Percentiles rank a stretch among this genome's conserved stretches.
phyloP scores from a whole-genome alignment of 2,113 vertebrate species.

The Myiozetetes cayanensis region DNA sequence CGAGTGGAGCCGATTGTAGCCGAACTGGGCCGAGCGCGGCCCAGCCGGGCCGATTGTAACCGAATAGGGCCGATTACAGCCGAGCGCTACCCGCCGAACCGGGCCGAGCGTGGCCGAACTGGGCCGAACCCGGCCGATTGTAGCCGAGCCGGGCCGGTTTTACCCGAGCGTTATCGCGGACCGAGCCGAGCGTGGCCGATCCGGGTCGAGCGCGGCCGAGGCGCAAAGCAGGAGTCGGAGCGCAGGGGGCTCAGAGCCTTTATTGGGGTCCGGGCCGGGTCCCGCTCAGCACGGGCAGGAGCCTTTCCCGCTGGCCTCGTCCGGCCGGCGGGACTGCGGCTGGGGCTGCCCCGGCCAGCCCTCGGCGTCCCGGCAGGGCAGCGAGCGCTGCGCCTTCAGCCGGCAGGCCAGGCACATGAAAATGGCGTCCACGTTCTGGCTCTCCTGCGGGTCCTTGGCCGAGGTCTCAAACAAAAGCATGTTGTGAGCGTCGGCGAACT shows the following conservation, averaged over 20 bases:
- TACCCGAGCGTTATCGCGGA: too few species aligned
- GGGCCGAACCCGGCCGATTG: too few species aligned
- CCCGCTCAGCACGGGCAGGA: slow-evolving; percentile 87
- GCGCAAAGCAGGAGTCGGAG: slow-evolving; percentile 26
- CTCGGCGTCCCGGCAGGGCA: slow-evolving; percentile 88
- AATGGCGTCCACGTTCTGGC: slow-evolving; percentile 94
- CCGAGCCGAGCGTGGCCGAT: too few species aligned
- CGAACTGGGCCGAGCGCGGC: not conserved
- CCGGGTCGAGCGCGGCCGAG: not conserved
- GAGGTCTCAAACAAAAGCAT: slow-evolving; percentile 98
- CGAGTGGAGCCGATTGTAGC: not conserved
- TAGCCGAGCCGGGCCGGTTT: too few species aligned
- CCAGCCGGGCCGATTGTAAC: not conserved
- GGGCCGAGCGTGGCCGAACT: not conserved
- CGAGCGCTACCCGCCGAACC: not conserved
- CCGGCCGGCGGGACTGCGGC: slow-evolving; percentile 73
- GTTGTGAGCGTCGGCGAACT: slow-evolving; percentile 94
- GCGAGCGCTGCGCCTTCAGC: slow-evolving; percentile 93
- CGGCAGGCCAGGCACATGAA: slow-evolving; percentile 97
- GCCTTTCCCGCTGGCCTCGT: slow-evolving; percentile 76
- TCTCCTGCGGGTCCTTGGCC: slow-evolving; percentile 94
- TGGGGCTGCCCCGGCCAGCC: slow-evolving; percentile 80
- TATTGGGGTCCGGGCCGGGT: slow-evolving; percentile 23
- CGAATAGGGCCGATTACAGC: not conserved
- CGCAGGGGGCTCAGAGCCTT: slow-evolving; percentile 4